Base-by-base conservation (phyloP, 2,888 invertebrate genomes). In the Melanostoma mellinum region DNA sequence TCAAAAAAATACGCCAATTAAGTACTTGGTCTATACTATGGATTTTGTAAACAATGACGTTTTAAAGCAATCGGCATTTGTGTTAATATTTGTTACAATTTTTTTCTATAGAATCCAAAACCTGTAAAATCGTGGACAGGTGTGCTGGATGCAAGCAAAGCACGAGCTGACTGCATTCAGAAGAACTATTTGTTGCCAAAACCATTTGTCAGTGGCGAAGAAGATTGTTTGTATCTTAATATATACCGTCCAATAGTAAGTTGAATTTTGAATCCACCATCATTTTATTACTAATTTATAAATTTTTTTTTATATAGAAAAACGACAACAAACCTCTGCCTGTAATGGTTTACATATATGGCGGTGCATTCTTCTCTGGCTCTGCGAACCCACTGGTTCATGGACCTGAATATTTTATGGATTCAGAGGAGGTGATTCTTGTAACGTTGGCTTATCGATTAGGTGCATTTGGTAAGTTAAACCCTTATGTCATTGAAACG, bases 341-440 rank as follows among this genome's bases (percentile, higher is more conserved):
- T 0, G 93, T 93, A 0, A 92, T 93, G 92, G 91, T 93, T 1
- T 92, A 92, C 72, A 92, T 93, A 73, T 92, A 92, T 86, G 93
- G 92, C 48, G 93, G 93, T 0, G 93, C 92, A 8, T 93, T 92
- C 87, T 92, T 93, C 84, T 89, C 92, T 4, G 93, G 93, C 5
- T 88, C 90, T 0, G 90, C 92, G 0, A 89, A 88, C 38, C 92
- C 92, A 10, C 86, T 86, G 8, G 79, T 92, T 10, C 87, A 90
- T 36, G 93, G 93, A 2, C 92, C 93, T 0, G 92, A 92, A 85
- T 93, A 92, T 86, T 90, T 93, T 48, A 92, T 93, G 92, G 92
- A 93, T 85, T 88, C 88, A 0, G 86, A 89, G 76, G 89, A 92
- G 68, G 90, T 93, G 2, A 88, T 93, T 56, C 78, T 93, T 55